Conservation (phyloP, 1,140 invertebrate species). For the Caenorhabditis briggsae region DNA sequence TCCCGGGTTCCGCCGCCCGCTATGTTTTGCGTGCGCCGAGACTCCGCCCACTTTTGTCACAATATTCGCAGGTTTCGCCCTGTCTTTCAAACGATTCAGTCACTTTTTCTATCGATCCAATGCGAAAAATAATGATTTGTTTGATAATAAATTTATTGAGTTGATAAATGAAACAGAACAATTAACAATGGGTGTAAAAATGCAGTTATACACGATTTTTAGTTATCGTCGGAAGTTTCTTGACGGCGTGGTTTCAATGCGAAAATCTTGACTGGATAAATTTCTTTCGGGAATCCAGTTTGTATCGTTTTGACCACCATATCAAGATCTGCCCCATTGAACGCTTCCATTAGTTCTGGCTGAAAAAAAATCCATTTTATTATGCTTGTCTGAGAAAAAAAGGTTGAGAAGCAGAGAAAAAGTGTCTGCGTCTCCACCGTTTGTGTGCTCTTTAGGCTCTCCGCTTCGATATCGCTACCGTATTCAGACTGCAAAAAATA, state of each 20-base stretch:
- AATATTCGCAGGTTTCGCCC: background rate
- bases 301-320: conserved; percentile 87
- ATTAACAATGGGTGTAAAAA: background rate
- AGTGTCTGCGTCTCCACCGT: no score
- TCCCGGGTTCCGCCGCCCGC: conserved; percentile 29
- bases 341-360: conserved; percentile 80
- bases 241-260: conserved; percentile 63
- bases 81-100: background rate
- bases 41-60: background rate
- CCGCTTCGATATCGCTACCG: no score
- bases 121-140: background rate
- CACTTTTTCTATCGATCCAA: background rate
- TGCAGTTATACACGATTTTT: background rate
- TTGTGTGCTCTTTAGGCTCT: no score
- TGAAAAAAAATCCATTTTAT: background rate
- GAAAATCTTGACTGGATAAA: conserved; percentile 84
- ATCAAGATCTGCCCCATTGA: conserved; percentile 85
- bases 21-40: background rate
- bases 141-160: background rate
- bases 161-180: background rate
- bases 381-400: no score
- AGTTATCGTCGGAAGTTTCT: background rate
- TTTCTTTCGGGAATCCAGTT: conserved; percentile 89
- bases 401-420: no score
- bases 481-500: no score